Evolutionary conservation across 2,888 invertebrate species (phyloP), one percentile per base, ranked within the genome.

Genomic region (Lithophane semibrunnea): DNA sequence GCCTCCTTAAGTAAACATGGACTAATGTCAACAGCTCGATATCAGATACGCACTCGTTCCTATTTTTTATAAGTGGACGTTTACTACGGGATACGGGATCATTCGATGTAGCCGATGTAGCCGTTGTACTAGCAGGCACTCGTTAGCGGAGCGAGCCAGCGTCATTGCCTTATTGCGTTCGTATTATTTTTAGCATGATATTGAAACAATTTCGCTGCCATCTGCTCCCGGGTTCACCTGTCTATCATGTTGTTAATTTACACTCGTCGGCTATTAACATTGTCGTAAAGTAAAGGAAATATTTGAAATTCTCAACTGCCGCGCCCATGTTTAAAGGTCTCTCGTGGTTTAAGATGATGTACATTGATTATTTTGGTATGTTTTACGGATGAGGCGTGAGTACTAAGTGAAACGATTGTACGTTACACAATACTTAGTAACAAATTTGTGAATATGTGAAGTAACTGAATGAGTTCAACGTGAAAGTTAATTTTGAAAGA

Each of bases 1-100:
- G 96, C 94, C 95, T 94, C 92, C 93, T 92, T 96, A 92, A 90
- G 96, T 95, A 94, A 96, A 96, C 94, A 95, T 90, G 86, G 92
- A 93, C 93, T 91, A 93, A 93, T 94, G 96, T 96, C 95, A 95
- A 96, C 92, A 96, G 89, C 91, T 92, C 92, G 91, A 91, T 95
- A 96, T 95, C 96, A 92, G 96, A 95, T 96, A 96, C 91, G 93
- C 90, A 91, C 89, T 91, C 93, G 93, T 94, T 93, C 92, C 90
- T 92, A 91, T 94, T 95, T 95, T 94, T 92, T 92, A 86, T 90
- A 88, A 89, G 90, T 90, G 89, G 91, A 91, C 92, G 91, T 93
- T 91, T 92, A 91, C 92, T 91, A 89, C 90, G 92, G 56, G 4
- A 52, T 77, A 79, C 80, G 77, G 92, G 91, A 90, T 94, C 94